Evolutionary conservation across 2,888 invertebrate species (phyloP).

Genomic region (Lepidochrysops patricia): DNA sequence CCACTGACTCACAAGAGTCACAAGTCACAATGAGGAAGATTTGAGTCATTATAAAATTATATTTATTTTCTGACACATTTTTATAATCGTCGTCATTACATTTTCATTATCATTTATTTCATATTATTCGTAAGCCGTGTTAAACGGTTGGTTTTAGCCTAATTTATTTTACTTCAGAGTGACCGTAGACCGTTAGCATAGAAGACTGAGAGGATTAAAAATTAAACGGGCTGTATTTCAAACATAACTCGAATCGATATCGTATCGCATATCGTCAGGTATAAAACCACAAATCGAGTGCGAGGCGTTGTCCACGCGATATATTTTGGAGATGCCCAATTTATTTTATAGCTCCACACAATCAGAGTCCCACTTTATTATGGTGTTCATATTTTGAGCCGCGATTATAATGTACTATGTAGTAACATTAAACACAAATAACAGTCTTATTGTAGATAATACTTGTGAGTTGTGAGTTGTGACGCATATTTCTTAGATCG

Average conservation of each 20-base stretch:
- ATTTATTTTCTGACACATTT: background rate
- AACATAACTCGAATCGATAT: background rate
- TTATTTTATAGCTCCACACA: constrained; percentile 32
- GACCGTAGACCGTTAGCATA: too few relatives aligned
- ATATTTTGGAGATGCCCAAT: constrained; percentile 31
- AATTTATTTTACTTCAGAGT: too few relatives aligned
- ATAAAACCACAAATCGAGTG: constrained; percentile 29
- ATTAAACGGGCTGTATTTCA: background rate
- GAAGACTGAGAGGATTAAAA: background rate
- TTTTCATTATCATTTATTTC: too few relatives aligned
- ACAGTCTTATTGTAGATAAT: background rate
- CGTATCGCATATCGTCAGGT: background rate
- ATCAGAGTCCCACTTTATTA: background rate
- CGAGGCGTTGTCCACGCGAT: constrained; percentile 24
- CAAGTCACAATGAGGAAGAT: background rate
- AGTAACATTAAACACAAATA: background rate
- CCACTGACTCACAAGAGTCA: too few relatives aligned
- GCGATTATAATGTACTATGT: background rate
- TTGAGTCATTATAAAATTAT: background rate
- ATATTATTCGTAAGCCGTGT: too few relatives aligned
- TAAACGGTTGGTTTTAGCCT: too few relatives aligned
- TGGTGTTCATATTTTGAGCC: background rate
- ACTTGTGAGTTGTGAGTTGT: too few relatives aligned
- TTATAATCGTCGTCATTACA: too few relatives aligned
- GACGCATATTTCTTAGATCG: background rate